Conservation (phyloP, 2,888 invertebrate species). For the Lagria hirta region DNA sequence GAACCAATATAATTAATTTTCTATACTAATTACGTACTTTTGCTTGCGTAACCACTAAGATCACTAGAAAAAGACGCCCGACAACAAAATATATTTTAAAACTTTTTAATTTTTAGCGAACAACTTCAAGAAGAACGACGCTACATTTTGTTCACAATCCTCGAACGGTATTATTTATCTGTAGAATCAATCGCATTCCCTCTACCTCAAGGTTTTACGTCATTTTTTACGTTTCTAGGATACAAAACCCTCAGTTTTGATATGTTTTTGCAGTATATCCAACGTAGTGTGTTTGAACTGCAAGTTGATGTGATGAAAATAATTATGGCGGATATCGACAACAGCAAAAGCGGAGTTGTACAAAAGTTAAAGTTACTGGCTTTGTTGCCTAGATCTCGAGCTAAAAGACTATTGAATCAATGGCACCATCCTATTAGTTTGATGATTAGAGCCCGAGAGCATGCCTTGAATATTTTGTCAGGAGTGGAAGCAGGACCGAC, state of each 20-base stretch:
- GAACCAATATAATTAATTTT: too few species aligned
- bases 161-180: conserved; percentile 81
- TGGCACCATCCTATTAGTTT: conserved; percentile 78
- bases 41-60: too few species aligned
- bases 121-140: conserved; percentile 71
- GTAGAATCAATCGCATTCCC: conserved; percentile 80
- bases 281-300: conserved; percentile 79
- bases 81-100: neutral
- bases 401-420: conserved; percentile 73
- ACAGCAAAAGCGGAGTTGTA: conserved; percentile 61
- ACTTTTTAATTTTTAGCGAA: conserved; percentile 60
- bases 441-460: conserved; percentile 77
- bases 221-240: conserved; percentile 85
- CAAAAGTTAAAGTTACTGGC: conserved; percentile 74
- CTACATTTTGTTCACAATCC: conserved; percentile 71
- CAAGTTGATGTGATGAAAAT: conserved; percentile 87
- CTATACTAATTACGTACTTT: too few species aligned
- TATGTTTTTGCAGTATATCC: conserved; percentile 81
- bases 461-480: conserved; percentile 76
- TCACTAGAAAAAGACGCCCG: too few species aligned
- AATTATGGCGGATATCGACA: conserved; percentile 67
- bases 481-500: conserved; percentile 61
- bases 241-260: conserved; percentile 76
- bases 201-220: conserved; percentile 82
- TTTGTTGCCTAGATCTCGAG: conserved; percentile 74